Percentiles rank a stretch among this genome's conserved stretches.
phyloP scores from a whole-genome alignment of 92 coral and sea anemone genomes.

The Muricea muricata region DNA sequence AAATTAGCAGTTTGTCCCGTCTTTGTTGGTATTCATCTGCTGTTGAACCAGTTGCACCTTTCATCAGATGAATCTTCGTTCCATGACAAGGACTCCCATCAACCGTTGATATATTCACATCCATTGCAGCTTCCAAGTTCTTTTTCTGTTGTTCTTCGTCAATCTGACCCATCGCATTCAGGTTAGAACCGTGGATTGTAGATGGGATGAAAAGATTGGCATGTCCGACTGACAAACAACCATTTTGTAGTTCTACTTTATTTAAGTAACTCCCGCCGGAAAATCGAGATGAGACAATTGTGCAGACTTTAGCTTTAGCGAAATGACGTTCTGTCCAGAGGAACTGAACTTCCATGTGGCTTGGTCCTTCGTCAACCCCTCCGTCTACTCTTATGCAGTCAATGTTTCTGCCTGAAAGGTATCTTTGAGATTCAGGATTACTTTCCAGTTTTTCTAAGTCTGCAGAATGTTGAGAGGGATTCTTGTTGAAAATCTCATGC shows the following conservation, averaged over 20 bases:
- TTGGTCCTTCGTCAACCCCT: slow-evolving; percentile 37
- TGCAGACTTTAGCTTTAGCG: neutral
- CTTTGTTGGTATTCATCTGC: neutral
- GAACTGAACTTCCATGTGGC: slow-evolving; percentile 36
- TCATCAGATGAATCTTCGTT: neutral
- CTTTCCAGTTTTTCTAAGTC: slow-evolving; percentile 19
- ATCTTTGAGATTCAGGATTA: neutral
- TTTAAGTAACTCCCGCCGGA: slow-evolving; percentile 48
- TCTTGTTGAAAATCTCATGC: slow-evolving; percentile 10
- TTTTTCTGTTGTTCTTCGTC: slow-evolving; percentile 12
- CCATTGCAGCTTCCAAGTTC: slow-evolving; percentile 35
- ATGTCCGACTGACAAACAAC: slow-evolving; percentile 36
- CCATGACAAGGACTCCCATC: slow-evolving; percentile 11
- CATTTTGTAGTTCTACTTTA: slow-evolving; percentile 40
- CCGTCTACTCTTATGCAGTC: slow-evolving; percentile 53
- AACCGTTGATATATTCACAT: slow-evolving; percentile 32
- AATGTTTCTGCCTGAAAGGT: neutral
- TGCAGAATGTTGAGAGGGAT: slow-evolving; percentile 38
- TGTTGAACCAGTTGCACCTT: slow-evolving; percentile 16
- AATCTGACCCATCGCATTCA: neutral
- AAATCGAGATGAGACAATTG: slow-evolving; percentile 31
- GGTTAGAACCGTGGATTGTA: slow-evolving; percentile 23
- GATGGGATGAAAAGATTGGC: slow-evolving; percentile 41
- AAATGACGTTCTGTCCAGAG: slow-evolving; percentile 46
- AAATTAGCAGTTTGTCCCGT: slow-evolving; percentile 6